These are phyloP conservation scores for Tachypleus tridentatus DNA, from an alignment of 1,140 invertebrate species.

Conservation along the genomic window DNA sequence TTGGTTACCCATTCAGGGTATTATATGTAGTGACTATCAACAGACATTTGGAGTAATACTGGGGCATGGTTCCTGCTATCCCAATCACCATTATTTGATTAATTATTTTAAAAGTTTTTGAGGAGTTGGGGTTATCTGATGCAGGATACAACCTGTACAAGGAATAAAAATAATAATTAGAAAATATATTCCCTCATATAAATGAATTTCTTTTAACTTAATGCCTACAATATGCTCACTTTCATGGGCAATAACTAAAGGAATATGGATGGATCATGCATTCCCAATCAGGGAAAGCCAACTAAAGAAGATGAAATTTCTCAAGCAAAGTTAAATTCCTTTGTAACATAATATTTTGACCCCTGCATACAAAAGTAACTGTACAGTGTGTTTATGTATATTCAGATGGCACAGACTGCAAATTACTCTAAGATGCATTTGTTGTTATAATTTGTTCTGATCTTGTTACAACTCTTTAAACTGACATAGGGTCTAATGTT, in stretches of 20 bases:
- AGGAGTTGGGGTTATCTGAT: slow-evolving; percentile 86
- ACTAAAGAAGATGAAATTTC: no score
- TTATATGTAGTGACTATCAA: slow-evolving; percentile 91
- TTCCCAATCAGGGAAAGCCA: no score
- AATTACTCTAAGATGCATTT: slow-evolving; percentile 81
- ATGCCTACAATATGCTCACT: no score
- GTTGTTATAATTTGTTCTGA: slow-evolving; percentile 56
- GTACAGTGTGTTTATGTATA: slow-evolving; percentile 55
- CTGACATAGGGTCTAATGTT: slow-evolving; percentile 44
- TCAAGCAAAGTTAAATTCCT: no score
- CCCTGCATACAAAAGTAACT: slow-evolving; percentile 47
- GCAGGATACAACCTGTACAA: slow-evolving; percentile 85
- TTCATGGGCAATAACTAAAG: no score
- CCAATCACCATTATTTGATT: slow-evolving; percentile 80
- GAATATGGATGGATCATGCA: no score
- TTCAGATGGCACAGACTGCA: slow-evolving; percentile 51
- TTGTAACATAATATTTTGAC: no score
- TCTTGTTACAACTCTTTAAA: slow-evolving; percentile 61
- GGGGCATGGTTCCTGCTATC: slow-evolving; percentile 85
- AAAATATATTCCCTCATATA: no score
- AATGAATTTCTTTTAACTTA: no score
- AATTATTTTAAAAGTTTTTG: slow-evolving; percentile 71
- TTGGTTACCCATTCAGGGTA: no score
- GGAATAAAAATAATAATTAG: no score
- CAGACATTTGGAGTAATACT: slow-evolving; percentile 77